These are phyloP conservation scores for Hypena proboscidalis DNA, from an alignment of 2,888 invertebrate species.

Conservation along the genomic window DNA sequence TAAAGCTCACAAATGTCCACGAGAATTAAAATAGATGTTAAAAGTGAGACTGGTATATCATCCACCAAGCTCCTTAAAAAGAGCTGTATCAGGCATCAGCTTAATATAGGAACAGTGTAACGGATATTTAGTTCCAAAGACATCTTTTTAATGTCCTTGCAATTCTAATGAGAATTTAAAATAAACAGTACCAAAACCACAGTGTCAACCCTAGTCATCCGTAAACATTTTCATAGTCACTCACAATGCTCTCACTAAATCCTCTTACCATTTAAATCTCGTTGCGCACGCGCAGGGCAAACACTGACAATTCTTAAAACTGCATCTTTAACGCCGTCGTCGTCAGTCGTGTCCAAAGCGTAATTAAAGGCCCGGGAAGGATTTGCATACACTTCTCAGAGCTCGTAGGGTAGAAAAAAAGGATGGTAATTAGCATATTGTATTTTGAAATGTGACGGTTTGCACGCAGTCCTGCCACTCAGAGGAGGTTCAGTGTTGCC, in stretches of 20 bases:
- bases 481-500: slow-evolving; percentile 73
- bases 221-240: slow-evolving; percentile 72
- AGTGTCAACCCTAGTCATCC: slow-evolving; percentile 51
- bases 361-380: slow-evolving; percentile 79
- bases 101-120: too few relatives aligned
- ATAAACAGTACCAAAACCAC: slow-evolving; percentile 4
- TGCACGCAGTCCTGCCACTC: slow-evolving; percentile 75
- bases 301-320: slow-evolving; percentile 77
- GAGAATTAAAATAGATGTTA: too few relatives aligned
- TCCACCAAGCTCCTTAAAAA: too few relatives aligned
- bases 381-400: slow-evolving; percentile 83
- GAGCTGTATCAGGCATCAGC: too few relatives aligned
- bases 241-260: slow-evolving; percentile 63
- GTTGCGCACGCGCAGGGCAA: slow-evolving; percentile 57
- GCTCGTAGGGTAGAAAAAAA: slow-evolving; percentile 75
- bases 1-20: too few relatives aligned
- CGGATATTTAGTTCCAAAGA: too few relatives aligned
- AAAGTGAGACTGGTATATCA: too few relatives aligned
- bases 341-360: slow-evolving; percentile 77
- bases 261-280: slow-evolving; percentile 73
- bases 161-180: background rate
- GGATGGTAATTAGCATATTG: slow-evolving; percentile 84
- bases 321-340: slow-evolving; percentile 78
- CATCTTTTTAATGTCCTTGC: background rate
- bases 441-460: slow-evolving; percentile 83